Percentiles rank a stretch among this genome's conserved stretches.
Evolutionary conservation across 2,888 invertebrate genomes (phyloP).

Genomic region (Omphaloscelis lunosa): DNA sequence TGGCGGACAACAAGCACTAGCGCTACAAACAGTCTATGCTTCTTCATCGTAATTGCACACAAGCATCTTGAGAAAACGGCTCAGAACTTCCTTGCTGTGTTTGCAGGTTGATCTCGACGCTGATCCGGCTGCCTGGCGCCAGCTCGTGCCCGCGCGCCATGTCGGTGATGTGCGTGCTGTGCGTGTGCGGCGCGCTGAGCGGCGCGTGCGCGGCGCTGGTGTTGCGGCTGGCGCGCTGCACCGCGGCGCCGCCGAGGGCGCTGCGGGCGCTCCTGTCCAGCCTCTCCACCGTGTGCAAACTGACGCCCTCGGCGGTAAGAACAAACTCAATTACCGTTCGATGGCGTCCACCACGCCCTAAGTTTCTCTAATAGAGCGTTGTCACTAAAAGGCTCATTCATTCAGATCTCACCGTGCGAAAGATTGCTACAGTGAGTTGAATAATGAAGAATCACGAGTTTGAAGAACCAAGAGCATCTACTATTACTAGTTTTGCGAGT

Average conservation of each 20-base stretch:
- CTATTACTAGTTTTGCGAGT: neutral
- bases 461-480: neutral
- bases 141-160: slow-evolving; percentile 70
- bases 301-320: slow-evolving; percentile 69
- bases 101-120: slow-evolving; percentile 78
- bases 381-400: neutral
- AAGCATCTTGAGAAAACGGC: neutral
- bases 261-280: slow-evolving; percentile 69
- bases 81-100: neutral
- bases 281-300: slow-evolving; percentile 67
- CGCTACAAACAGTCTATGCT: neutral
- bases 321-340: too few species aligned
- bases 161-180: slow-evolving; percentile 70
- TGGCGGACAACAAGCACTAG: neutral
- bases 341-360: neutral
- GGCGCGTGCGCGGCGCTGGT: slow-evolving; percentile 75
- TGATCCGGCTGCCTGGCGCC: slow-evolving; percentile 76
- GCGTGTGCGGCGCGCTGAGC: slow-evolving; percentile 72
- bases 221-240: slow-evolving; percentile 70
- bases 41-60: neutral
- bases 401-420: neutral
- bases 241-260: slow-evolving; percentile 73
- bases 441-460: neutral
- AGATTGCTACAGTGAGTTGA: neutral
- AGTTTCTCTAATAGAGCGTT: neutral